phyloP scores from a whole-genome alignment of 2,888 invertebrate genomes.

The Beris morrisii region DNA sequence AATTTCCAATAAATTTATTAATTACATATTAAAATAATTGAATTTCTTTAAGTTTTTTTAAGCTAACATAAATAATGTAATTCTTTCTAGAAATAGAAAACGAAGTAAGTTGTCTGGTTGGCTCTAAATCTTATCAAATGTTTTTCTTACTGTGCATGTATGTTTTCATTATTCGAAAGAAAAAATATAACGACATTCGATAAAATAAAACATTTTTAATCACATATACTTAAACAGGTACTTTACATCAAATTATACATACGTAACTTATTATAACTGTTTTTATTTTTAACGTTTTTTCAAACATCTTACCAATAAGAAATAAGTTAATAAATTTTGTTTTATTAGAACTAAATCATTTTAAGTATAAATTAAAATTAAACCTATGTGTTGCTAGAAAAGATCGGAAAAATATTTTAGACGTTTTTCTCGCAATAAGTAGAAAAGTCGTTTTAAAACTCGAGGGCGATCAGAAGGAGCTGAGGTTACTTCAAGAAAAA shows the following conservation, averaged over 20 bases:
- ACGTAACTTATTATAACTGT: constrained; percentile 37
- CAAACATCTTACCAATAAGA: constrained; percentile 5
- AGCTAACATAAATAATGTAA: not conserved
- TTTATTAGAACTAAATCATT: not conserved
- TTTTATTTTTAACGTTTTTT: constrained; percentile 20
- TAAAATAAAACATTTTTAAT: constrained; percentile 24
- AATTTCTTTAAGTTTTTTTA: not conserved
- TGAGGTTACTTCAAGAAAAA: too few relatives aligned
- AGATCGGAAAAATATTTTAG: too few relatives aligned
- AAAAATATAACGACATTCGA: constrained; percentile 6
- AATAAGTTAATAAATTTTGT: not conserved
- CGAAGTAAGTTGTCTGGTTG: too few relatives aligned
- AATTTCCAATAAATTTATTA: not conserved
- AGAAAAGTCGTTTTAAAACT: too few relatives aligned
- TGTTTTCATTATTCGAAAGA: constrained; percentile 1
- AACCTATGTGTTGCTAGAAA: too few relatives aligned
- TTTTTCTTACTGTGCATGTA: not conserved
- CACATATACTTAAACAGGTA: constrained; percentile 43
- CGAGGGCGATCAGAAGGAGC: too few relatives aligned
- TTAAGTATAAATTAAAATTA: too few relatives aligned
- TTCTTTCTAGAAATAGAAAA: too few relatives aligned
- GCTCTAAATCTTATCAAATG: not conserved
- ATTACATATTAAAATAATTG: too few relatives aligned
- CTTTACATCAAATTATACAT: constrained; percentile 41
- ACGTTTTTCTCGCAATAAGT: too few relatives aligned